Percentiles rank a stretch among this genome's conserved stretches.
Evolutionary conservation across 2,113 vertebrate genomes (phyloP).

Genomic region (Neotragus pygmaeus): DNA sequence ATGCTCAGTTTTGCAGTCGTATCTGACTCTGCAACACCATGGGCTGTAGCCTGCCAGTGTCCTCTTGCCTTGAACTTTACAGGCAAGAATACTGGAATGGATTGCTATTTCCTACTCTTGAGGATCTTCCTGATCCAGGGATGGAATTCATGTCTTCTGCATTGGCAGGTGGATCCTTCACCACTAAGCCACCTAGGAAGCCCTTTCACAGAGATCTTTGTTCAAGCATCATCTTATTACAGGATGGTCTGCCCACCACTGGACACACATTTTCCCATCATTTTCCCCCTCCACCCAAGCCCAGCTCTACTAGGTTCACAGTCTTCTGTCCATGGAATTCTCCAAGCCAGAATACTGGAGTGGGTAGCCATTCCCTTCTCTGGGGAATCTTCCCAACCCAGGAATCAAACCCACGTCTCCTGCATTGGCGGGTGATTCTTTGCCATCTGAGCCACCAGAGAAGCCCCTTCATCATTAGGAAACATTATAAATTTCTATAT

Average conservation of each 20-base stretch:
- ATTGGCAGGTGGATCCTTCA: background rate
- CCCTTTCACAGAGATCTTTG: background rate
- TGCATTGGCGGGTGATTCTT: background rate
- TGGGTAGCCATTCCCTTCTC: background rate
- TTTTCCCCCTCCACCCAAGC: too few species aligned
- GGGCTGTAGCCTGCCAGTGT: background rate
- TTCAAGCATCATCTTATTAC: background rate
- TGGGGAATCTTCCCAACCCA: background rate
- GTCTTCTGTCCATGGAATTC: background rate
- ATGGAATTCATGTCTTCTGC: background rate
- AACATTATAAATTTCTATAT: background rate
- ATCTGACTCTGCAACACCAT: background rate
- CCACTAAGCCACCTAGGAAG: background rate
- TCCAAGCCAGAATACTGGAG: background rate
- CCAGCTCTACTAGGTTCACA: background rate
- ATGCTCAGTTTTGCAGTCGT: background rate
- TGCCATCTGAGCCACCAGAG: background rate
- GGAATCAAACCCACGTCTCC: background rate
- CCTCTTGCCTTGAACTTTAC: background rate
- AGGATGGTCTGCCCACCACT: background rate
- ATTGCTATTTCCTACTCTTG: background rate
- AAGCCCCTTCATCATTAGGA: background rate
- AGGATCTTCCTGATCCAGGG: background rate
- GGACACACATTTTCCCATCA: fast-evolving
- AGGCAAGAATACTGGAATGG: background rate